A percentile compares a stretch with the other conserved stretches of the same genome.
Evolutionary conservation across 2,113 vertebrate genomes (phyloP).

Genomic region (Ondatra zibethicus): DNA sequence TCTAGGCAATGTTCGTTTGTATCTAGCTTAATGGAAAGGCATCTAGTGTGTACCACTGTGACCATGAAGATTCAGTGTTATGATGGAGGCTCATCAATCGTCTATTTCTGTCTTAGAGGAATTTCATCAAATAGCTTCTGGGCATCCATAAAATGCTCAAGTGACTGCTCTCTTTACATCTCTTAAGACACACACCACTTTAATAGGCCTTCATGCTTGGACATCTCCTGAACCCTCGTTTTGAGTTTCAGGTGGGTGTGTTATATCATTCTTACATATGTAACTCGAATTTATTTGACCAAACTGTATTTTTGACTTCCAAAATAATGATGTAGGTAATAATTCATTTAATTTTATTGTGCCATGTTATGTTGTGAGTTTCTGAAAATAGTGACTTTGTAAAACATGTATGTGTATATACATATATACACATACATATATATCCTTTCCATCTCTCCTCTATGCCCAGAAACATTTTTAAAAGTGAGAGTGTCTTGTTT

Average conservation of each 20-base stretch:
- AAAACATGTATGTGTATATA: fast-evolving
- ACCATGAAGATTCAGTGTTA: background rate
- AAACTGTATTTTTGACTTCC: background rate
- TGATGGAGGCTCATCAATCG: background rate
- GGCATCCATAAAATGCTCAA: background rate
- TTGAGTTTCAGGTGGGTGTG: background rate
- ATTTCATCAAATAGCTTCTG: background rate
- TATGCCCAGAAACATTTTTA: background rate
- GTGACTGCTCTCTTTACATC: background rate
- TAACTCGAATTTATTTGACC: background rate
- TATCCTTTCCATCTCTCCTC: background rate
- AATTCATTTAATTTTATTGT: background rate
- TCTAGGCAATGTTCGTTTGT: background rate
- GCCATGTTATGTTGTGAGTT: background rate
- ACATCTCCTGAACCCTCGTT: background rate
- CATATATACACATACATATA: background rate
- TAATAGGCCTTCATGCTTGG: background rate
- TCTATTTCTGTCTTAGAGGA: background rate
- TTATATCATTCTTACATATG: background rate
- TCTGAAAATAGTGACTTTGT: background rate
- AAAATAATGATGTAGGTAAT: background rate
- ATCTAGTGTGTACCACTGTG: background rate
- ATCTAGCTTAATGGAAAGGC: background rate
- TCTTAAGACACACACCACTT: background rate
- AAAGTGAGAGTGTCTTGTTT: background rate